These are phyloP conservation scores for Serripes groenlandicus DNA, from an alignment of 2,888 invertebrate genomes.

Conservation along the genomic window DNA sequence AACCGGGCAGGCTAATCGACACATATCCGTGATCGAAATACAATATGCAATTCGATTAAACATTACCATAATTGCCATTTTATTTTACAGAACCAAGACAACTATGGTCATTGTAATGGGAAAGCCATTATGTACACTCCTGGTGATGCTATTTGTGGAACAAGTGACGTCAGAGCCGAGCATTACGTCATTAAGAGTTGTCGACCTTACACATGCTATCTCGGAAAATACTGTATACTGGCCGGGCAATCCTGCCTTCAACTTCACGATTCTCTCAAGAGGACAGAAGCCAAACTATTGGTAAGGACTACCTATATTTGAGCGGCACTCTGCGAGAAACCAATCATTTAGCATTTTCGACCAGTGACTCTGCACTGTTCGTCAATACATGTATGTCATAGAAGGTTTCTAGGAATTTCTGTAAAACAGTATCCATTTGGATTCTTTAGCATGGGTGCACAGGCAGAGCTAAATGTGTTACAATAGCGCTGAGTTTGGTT, in stretches of 20 bases:
- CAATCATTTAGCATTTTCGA: background rate
- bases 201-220: background rate
- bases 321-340: background rate
- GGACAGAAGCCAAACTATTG: background rate
- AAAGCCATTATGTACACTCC: background rate
- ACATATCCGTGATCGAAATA: no score
- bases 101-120: background rate
- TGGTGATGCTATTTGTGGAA: background rate
- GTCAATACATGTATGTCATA: background rate
- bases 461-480: no score
- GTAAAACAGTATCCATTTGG: no score
- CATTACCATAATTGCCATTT: background rate
- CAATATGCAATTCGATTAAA: no score
- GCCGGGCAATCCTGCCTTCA: background rate
- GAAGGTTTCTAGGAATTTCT: background rate
- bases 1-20: no score
- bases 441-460: no score
- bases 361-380: background rate
- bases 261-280: background rate
- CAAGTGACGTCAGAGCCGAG: background rate
- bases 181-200: background rate
- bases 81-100: background rate
- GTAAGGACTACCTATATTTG: background rate
- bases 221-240: background rate
- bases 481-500: no score